Evolutionary conservation across 2,888 invertebrate species (phyloP), one percentile per base, ranked within the genome.

Genomic region (Tromatobia lineatoria): DNA sequence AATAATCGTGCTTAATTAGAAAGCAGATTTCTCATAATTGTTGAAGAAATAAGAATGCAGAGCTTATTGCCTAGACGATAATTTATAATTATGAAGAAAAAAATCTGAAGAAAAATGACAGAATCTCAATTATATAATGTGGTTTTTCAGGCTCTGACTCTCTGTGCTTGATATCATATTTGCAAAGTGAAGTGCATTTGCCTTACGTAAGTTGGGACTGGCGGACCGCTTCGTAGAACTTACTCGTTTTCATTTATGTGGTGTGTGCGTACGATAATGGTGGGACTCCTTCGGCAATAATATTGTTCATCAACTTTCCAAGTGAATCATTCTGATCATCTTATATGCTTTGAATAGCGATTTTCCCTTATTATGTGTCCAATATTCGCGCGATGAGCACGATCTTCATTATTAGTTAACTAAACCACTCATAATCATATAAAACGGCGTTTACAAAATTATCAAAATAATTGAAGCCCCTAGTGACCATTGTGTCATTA

Each of bases 141-240:
- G 34, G 25, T 20, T 74, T 29, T 18, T 3, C 11, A 47, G 23
- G 34, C 3, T 64, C 50, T 71, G 64, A 38, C 47, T 71, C 75
- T 38, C 47, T 70, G 59, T 69, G 25, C 20, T 78, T 61, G 23
- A n/a, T 70, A 69, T 77, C 69, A 38, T 52, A 52, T 64, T 75
- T 52, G 38, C 52, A 38, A 64, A 50, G 75, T 64, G 64, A 64
- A 64, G 64, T 64, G 64, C 20, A 25, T 47, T 50, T 64, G 42
- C 47, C 52, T 75, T 75, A 75, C 75, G 75, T 75, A 75, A 75
- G 75, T 20, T 38, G 34, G 64, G 50, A 20, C 45, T 69, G 47
- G 25, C 29, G 29, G 29, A 59, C 45, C 34, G 69, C 70, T 69
- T 23, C 18, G 77, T 29, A 29, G 42, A 59, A 77, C 59, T 34